Conservation (phyloP, 1,140 invertebrate genomes). For the Pachypsylla venusta region DNA sequence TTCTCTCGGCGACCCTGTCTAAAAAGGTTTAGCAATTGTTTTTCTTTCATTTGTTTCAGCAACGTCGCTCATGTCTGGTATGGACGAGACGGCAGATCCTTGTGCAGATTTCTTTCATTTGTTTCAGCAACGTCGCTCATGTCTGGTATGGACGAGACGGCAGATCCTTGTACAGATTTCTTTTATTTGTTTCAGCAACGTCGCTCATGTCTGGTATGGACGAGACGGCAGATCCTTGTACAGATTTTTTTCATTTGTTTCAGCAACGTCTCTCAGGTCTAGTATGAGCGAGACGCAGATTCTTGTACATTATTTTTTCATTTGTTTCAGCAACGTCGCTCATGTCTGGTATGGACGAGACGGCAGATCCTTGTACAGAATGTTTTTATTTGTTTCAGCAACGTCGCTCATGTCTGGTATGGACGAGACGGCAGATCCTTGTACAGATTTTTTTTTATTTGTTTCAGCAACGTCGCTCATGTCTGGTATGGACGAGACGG, state of each 20-base stretch:
- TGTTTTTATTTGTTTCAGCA: slow-evolving; percentile 68
- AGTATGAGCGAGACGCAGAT: too few relatives aligned
- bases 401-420: slow-evolving; percentile 69
- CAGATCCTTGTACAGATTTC: slow-evolving; percentile 73
- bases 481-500: slow-evolving; percentile 62
- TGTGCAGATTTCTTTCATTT: slow-evolving; percentile 77
- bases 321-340: slow-evolving; percentile 57
- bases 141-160: slow-evolving; percentile 62
- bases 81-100: slow-evolving; percentile 64
- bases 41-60: slow-evolving; percentile 51
- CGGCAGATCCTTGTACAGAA: slow-evolving; percentile 64
- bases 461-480: slow-evolving; percentile 61
- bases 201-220: slow-evolving; percentile 76
- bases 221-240: slow-evolving; percentile 57
- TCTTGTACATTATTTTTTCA: too few relatives aligned
- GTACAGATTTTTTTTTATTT: slow-evolving; percentile 74
- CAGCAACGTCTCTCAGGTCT: too few relatives aligned
- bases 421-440: slow-evolving; percentile 64
- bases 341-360: slow-evolving; percentile 66
- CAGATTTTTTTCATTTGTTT: slow-evolving; percentile 83
- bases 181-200: slow-evolving; percentile 62
- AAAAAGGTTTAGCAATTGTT: too few relatives aligned
- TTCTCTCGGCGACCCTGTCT: too few relatives aligned
- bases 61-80: slow-evolving; percentile 63
- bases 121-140: slow-evolving; percentile 61